Base-by-base conservation (phyloP, 2,888 invertebrate genomes). In the Leptodirus hochenwartii region DNA sequence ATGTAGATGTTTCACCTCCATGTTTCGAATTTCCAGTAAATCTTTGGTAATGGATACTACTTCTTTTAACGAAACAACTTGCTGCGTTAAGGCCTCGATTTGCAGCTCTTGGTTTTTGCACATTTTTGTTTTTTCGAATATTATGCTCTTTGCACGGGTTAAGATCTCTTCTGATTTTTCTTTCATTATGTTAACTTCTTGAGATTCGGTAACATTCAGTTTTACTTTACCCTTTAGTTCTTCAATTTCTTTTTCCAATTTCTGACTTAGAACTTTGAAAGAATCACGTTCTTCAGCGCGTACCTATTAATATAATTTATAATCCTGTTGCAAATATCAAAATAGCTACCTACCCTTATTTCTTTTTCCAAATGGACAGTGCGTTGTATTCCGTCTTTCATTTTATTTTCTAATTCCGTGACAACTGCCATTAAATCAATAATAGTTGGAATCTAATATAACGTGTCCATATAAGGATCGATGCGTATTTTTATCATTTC, bases 1-100 rank as follows among this genome's bases (percentile, higher is more conserved):
- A 37, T 54, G 52, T 47, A 81, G 64, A 50, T 81, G 79, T 33
- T 75, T 72, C 11, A 78, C 69, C 58, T 84, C 84, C 31, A 73
- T 61, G 45, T 76, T 81, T 37, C 81, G 67, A 26, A 84, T 76
- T 43, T 76, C 73, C 13, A 84, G 51, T 45, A 84, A 57, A 41
- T 81, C 79, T 49, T 80, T 82, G 2, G 82, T 81, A 34, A 84
- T 79, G 6, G 62, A 54, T n/a, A 80, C 69, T 25, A 84, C 81
- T 46, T 84, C 81, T 48, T 80, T 81, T 17, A 82, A 57, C 2
- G 81, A 78, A 23, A 66, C 61, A 5, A 80, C 74, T 51, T 84
- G 79, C 5, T 66, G 66, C 15, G 59, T 66, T 27, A 78, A 51
- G 0, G 79, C 79, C 34, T 66, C 65, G 30, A 81, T 78, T 52